Percentiles rank a stretch among this genome's conserved stretches.
Evolutionary conservation across 37 sponge, comb jelly and placozoan genomes (phyloP).

Genomic region (Hormiphora californensis): DNA sequence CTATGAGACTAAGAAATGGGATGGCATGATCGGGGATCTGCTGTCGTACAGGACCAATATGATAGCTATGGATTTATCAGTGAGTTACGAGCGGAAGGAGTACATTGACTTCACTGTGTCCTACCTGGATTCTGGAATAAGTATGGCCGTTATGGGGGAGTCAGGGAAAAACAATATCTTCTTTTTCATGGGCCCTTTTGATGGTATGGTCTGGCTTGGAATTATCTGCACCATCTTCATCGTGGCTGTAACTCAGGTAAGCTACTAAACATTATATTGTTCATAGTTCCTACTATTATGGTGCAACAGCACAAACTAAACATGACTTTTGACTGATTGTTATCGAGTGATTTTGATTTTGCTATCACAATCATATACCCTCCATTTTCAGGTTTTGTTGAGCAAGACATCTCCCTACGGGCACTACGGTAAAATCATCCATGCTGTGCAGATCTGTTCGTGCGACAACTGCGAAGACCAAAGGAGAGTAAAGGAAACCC

Average conservation of each 20-base stretch:
- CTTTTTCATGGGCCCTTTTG: background rate
- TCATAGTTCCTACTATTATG: too few relatives aligned
- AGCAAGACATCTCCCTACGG: background rate
- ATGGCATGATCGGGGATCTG: background rate
- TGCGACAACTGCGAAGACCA: background rate
- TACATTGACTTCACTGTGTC: slow-evolving; percentile 4
- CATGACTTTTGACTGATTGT: too few relatives aligned
- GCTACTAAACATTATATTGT: too few relatives aligned
- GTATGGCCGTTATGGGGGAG: background rate
- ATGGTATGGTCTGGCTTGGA: background rate
- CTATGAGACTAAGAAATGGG: background rate
- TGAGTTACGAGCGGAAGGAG: background rate
- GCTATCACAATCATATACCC: too few relatives aligned
- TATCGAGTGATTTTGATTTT: too few relatives aligned
- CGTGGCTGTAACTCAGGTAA: background rate
- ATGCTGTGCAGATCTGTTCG: background rate
- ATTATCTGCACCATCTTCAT: background rate
- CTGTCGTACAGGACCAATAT: background rate
- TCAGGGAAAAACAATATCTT: background rate
- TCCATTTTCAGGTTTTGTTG: background rate
- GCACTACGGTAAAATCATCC: background rate
- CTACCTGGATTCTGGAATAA: background rate
- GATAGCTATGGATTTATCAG: background rate
- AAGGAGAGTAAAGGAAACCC: background rate
- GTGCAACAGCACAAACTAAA: too few relatives aligned